A percentile compares a stretch with the other conserved stretches of the same genome.
Evolutionary conservation across 2,113 vertebrate genomes (phyloP).

Genomic region (Oryzias celebensis): DNA sequence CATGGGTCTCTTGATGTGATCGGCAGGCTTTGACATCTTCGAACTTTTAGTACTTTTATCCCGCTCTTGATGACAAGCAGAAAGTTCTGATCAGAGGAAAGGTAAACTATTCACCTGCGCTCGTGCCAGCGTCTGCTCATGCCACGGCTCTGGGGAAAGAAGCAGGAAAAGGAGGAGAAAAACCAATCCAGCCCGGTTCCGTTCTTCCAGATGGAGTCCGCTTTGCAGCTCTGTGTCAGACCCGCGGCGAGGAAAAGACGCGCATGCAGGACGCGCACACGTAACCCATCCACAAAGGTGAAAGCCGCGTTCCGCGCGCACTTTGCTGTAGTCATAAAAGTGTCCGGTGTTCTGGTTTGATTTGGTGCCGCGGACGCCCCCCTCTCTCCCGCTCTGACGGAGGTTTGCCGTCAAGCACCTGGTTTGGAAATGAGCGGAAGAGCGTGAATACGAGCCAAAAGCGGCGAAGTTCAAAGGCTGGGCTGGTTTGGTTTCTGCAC

Average conservation of each 20-base stretch:
- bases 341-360: slow-evolving; percentile 48
- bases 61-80: slow-evolving; percentile 49
- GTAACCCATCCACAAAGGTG: slow-evolving; percentile 76
- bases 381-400: slow-evolving; percentile 58
- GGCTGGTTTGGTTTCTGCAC: slow-evolving; percentile 85
- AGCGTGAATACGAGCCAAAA: slow-evolving; percentile 84
- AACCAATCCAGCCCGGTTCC: slow-evolving; percentile 59
- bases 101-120: slow-evolving; percentile 74
- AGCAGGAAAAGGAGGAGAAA: slow-evolving; percentile 54
- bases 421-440: slow-evolving; percentile 85
- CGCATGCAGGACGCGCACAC: slow-evolving; percentile 50
- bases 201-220: slow-evolving; percentile 59
- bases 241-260: slow-evolving; percentile 35
- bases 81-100: slow-evolving; percentile 65
- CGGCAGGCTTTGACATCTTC: slow-evolving; percentile 95
- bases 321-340: slow-evolving; percentile 64
- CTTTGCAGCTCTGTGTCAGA: slow-evolving; percentile 53
- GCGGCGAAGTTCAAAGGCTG: slow-evolving; percentile 94
- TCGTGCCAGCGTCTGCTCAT: slow-evolving; percentile 82
- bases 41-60: slow-evolving; percentile 38
- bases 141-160: slow-evolving; percentile 67
- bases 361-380: slow-evolving; percentile 42
- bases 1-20: slow-evolving; percentile 99
- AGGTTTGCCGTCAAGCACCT: slow-evolving; percentile 85
- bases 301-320: slow-evolving; percentile 73